A percentile compares a stretch with the other conserved stretches of the same genome.
Conservation (phyloP, 2,888 invertebrate genomes). For the Leptogaster cylindrica region DNA sequence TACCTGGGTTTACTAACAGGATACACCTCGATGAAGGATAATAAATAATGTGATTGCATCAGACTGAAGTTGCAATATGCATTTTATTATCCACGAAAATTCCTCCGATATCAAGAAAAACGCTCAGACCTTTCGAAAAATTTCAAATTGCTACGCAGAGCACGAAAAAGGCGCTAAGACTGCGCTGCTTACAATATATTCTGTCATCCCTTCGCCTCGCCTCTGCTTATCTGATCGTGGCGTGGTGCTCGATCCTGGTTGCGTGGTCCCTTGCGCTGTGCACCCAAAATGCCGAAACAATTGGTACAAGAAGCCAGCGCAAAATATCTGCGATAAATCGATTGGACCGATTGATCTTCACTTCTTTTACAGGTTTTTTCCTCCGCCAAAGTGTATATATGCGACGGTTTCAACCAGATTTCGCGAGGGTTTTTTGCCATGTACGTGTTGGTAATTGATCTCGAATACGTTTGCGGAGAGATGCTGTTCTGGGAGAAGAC, state of each 20-base stretch:
- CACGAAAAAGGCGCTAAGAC: constrained; percentile 33
- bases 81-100: constrained; percentile 7
- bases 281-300: constrained; percentile 34
- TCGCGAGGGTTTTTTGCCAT: constrained; percentile 13
- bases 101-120: constrained; percentile 1
- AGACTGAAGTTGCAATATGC: no score
- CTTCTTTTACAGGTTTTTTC: constrained; percentile 50
- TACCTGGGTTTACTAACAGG: no score
- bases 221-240: not conserved
- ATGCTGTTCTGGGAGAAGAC: constrained; percentile 42
- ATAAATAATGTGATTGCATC: no score
- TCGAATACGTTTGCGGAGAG: constrained; percentile 26
- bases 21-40: no score
- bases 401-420: no score
- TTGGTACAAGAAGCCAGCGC: constrained; percentile 27
- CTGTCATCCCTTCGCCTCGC: constrained; percentile 21
- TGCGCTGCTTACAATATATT: constrained; percentile 20
- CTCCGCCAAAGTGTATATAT: no score
- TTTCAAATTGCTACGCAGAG: constrained; percentile 18
- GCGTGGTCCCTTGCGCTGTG: not conserved
- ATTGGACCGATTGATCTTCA: constrained; percentile 48
- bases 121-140: constrained; percentile 6
- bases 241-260: constrained; percentile 1
- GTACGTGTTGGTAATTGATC: constrained; percentile 29
- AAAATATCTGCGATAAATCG: constrained; percentile 39